phyloP scores from a whole-genome alignment of 92 coral and sea anemone species.

The Desmophyllum pertusum region DNA sequence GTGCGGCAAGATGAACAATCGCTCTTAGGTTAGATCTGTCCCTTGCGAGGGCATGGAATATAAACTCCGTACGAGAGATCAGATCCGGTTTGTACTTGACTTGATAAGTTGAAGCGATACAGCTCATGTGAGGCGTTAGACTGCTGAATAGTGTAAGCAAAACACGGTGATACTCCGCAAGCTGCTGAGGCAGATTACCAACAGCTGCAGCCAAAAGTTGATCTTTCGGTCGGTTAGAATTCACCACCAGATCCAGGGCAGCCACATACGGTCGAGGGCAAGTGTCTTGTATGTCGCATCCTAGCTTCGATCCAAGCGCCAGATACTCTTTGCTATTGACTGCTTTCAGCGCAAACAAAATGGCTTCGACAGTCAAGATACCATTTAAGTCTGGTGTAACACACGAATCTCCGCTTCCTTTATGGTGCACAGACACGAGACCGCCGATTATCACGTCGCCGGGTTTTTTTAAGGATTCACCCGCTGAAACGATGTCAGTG shows the following conservation, averaged over 20 bases:
- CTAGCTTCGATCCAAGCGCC: conserved; percentile 27
- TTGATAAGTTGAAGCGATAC: conserved; percentile 66
- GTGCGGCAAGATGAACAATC: conserved; percentile 66
- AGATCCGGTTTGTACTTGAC: conserved; percentile 16
- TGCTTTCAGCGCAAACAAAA: conserved; percentile 55
- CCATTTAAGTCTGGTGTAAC: conserved; percentile 38
- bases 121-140: conserved; percentile 72
- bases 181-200: conserved; percentile 58
- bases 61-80: conserved; percentile 31
- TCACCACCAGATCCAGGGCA: conserved; percentile 38
- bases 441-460: conserved; percentile 42
- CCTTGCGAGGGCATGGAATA: conserved; percentile 69
- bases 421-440: conserved; percentile 33
- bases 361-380: conserved; percentile 65
- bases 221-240: background rate
- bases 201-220: conserved; percentile 54
- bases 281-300: conserved; percentile 56
- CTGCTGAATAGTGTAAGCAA: conserved; percentile 49
- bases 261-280: conserved; percentile 27
- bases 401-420: conserved; percentile 31
- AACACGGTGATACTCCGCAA: conserved; percentile 8
- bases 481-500: conserved; percentile 11
- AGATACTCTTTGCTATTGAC: conserved; percentile 35
- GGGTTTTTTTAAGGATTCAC: conserved; percentile 20
- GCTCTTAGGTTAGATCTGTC: conserved; percentile 74